Conservation (phyloP, 2,797 vertebrate species). For the Schizopygopsis malacanthus region DNA sequence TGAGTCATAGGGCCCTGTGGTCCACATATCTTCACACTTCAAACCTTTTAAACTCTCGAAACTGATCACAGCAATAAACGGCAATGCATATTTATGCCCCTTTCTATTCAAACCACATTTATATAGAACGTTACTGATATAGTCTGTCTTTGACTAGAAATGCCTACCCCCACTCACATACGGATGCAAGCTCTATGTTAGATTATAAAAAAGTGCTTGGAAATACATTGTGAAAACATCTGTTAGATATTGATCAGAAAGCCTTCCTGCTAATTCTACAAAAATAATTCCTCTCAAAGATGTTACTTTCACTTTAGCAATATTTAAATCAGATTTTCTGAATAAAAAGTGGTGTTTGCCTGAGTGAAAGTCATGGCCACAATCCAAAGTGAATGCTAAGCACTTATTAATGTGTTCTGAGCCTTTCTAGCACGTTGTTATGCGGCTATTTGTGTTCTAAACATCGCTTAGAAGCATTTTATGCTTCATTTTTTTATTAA, state of each 20-base stretch:
- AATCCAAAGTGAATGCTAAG: neutral
- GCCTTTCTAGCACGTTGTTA: neutral
- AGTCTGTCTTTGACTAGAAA: neutral
- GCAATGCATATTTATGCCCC: neutral
- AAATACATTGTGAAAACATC: constrained; percentile 4
- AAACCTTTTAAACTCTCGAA: constrained; percentile 38
- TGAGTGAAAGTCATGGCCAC: neutral
- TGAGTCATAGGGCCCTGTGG: constrained; percentile 31
- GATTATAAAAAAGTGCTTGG: neutral
- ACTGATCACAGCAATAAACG: constrained; percentile 24
- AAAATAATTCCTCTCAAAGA: constrained; percentile 60
- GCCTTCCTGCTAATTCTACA: constrained; percentile 55
- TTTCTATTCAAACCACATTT: neutral
- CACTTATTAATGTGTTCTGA: neutral
- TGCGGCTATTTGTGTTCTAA: no score
- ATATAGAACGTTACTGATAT: neutral
- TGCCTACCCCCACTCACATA: neutral
- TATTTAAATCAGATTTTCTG: neutral
- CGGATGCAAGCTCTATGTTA: no score
- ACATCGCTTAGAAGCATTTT: neutral
- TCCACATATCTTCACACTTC: constrained; percentile 11
- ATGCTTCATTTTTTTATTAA: neutral
- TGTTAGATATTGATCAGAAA: constrained; percentile 32
- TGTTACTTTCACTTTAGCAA: constrained; percentile 59
- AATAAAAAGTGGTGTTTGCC: neutral